These are phyloP conservation scores for Gymnoscelis rufifasciata DNA, from an alignment of 2,888 invertebrate species.

Conservation along the genomic window DNA sequence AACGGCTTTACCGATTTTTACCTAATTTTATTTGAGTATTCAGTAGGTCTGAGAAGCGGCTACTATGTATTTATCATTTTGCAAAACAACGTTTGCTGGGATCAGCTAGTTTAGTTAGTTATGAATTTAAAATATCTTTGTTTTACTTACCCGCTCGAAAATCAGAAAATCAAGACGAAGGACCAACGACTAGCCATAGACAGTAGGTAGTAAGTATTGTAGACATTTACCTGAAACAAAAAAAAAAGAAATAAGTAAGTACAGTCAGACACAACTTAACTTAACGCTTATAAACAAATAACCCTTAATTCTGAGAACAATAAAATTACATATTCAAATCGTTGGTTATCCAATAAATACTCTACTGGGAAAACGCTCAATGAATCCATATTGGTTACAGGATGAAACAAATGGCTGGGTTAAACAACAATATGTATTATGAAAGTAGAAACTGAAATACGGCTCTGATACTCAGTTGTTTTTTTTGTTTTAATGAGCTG, in stretches of 20 bases:
- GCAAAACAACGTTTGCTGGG: no score
- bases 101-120: no score
- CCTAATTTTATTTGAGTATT: no score
- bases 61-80: no score
- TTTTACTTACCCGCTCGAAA: no score
- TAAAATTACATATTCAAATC: conserved; percentile 33
- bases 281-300: conserved; percentile 20
- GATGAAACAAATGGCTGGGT: background rate
- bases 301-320: conserved; percentile 15
- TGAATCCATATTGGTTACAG: conserved; percentile 24
- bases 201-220: background rate
- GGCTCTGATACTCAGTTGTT: no score
- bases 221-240: conserved; percentile 39
- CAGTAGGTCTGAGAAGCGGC: no score
- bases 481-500: background rate
- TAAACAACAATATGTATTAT: background rate
- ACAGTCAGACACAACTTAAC: conserved; percentile 7
- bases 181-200: no score
- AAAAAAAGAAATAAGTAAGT: conserved; percentile 7
- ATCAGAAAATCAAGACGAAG: no score
- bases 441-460: no score
- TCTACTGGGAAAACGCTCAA: conserved; percentile 41
- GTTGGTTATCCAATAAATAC: conserved; percentile 36
- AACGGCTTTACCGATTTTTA: no score
- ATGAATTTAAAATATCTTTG: no score